Conservation (phyloP, 2,797 vertebrate species). For the Yasuhikotakia modesta region DNA sequence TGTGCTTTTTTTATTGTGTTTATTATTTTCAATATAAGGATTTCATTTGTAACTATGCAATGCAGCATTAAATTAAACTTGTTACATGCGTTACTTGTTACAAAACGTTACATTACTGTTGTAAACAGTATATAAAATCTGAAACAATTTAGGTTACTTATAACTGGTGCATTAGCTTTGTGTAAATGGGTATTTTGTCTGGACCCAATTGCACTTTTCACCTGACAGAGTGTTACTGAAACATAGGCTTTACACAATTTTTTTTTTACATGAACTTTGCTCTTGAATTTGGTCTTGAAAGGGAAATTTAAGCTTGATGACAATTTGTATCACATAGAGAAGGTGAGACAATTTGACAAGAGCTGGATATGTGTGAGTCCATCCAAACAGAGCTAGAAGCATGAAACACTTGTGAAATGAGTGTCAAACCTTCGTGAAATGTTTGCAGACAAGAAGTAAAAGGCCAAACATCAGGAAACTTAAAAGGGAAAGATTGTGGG, state of each 20-base stretch:
- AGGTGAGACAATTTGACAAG: slow-evolving; percentile 67
- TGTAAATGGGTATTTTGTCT: background rate
- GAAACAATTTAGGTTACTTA: background rate
- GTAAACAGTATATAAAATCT: background rate
- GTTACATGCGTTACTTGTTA: too few species aligned
- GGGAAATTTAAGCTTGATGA: slow-evolving; percentile 41
- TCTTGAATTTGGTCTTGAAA: slow-evolving; percentile 59
- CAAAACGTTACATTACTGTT: too few species aligned
- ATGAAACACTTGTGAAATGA: slow-evolving; percentile 82
- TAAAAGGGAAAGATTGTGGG: slow-evolving; percentile 13
- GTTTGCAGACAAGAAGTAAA: slow-evolving; percentile 52
- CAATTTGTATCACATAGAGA: slow-evolving; percentile 33
- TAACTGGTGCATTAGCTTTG: background rate
- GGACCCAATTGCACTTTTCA: background rate
- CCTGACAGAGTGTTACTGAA: background rate
- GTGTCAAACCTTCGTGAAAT: slow-evolving; percentile 43
- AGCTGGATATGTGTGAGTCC: slow-evolving; percentile 70
- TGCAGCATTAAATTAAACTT: too few species aligned
- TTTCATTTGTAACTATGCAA: too few species aligned
- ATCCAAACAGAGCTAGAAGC: slow-evolving; percentile 76
- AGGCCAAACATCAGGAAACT: slow-evolving; percentile 55
- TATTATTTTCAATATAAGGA: too few species aligned
- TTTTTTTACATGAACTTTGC: slow-evolving; percentile 10
- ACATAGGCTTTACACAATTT: background rate
- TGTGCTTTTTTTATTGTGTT: background rate